Conservation (phyloP, 2,888 invertebrate species). For the Patella pellucida region DNA sequence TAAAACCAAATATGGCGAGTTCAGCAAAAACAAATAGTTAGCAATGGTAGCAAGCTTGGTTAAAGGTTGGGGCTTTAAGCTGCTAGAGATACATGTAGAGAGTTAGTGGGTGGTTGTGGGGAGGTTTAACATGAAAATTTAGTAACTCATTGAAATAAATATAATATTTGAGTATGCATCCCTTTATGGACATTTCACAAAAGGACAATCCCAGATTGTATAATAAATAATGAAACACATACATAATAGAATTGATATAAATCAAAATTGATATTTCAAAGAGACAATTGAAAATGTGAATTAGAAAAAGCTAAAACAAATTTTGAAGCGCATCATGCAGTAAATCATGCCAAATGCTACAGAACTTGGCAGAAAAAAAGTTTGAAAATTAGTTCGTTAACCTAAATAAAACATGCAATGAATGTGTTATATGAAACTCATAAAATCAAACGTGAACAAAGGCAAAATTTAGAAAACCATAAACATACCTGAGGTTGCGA, state of each 20-base stretch:
- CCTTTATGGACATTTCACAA: too few species aligned
- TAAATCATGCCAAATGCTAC: constrained; percentile 6
- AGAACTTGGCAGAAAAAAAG: background rate
- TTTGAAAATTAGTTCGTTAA: background rate
- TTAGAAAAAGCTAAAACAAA: background rate
- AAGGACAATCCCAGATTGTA: too few species aligned
- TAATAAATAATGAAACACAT: too few species aligned
- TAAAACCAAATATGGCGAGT: constrained; percentile 16
- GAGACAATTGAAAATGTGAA: background rate
- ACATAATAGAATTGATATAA: too few species aligned
- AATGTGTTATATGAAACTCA: background rate
- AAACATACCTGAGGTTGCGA: constrained; percentile 51
- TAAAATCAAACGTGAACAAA: background rate
- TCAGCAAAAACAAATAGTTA: background rate
- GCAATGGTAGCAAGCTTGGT: too few species aligned
- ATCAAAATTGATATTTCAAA: too few species aligned
- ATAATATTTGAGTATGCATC: too few species aligned
- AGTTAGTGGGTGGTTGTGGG: too few species aligned
- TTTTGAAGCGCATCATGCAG: background rate
- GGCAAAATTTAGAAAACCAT: background rate
- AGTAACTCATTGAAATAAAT: too few species aligned
- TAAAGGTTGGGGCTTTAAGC: background rate
- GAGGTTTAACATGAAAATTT: too few species aligned
- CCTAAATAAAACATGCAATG: background rate
- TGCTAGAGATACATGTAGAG: too few species aligned